These are phyloP conservation scores for Rhipidura dahli DNA, from an alignment of 2,113 vertebrate genomes.

Conservation along the genomic window DNA sequence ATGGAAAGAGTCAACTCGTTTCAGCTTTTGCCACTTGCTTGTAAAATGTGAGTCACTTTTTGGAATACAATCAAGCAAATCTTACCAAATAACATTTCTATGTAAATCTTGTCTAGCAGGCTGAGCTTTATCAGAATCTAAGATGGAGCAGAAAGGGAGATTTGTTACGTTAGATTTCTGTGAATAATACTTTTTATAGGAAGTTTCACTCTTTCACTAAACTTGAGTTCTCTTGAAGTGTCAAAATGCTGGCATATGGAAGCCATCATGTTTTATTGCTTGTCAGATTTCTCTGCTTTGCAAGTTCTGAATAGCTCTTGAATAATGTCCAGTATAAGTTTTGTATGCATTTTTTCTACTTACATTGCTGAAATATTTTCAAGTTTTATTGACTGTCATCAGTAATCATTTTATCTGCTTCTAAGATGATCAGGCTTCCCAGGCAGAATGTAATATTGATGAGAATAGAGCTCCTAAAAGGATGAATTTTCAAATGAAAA, in stretches of 20 bases:
- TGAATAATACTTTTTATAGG: background rate
- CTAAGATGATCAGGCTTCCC: background rate
- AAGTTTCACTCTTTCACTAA: background rate
- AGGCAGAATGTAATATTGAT: background rate
- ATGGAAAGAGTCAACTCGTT: background rate
- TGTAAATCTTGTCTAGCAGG: background rate
- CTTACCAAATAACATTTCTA: background rate
- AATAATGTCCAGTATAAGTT: background rate
- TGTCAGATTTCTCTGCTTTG: background rate
- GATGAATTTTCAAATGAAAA: background rate
- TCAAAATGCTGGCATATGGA: background rate
- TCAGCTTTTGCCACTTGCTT: background rate
- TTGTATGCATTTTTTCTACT: background rate
- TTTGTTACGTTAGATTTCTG: background rate
- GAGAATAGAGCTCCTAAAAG: background rate
- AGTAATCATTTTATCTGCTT: background rate
- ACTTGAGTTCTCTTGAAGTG: background rate
- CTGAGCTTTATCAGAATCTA: background rate
- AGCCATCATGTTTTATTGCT: background rate
- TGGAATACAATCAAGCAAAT: background rate
- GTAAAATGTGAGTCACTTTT: constrained; percentile 24
- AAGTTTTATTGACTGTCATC: background rate
- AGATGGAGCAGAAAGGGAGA: background rate
- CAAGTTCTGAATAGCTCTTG: background rate
- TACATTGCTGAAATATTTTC: background rate